Percentiles rank a stretch among this genome's conserved stretches.
Conservation (phyloP, 1,140 invertebrate genomes). For the Ips typographus region DNA sequence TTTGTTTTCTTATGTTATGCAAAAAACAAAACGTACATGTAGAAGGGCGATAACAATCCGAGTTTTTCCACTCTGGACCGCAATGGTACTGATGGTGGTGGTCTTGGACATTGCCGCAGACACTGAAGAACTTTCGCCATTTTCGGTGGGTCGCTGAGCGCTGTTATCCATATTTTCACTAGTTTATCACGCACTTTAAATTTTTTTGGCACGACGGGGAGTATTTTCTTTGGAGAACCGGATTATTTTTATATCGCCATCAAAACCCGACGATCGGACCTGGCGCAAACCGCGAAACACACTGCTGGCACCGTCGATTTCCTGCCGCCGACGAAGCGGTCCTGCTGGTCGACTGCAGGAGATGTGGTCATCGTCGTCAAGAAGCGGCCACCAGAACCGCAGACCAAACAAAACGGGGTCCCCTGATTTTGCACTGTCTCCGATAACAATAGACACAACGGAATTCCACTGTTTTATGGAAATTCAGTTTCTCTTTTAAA, state of each 20-base stretch:
- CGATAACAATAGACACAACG: no score
- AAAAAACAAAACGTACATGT: constrained; percentile 67
- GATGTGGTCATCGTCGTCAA: constrained; percentile 30
- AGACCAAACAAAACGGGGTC: constrained; percentile 10
- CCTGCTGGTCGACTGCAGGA: constrained; percentile 27
- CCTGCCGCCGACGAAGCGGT: constrained; percentile 27
- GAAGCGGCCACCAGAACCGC: constrained; percentile 19
- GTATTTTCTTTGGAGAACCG: constrained; percentile 22
- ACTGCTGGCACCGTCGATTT: constrained; percentile 35
- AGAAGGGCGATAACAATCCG: constrained; percentile 86
- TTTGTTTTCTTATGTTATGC: no score
- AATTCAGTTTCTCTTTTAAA: no score
- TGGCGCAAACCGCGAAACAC: constrained; percentile 44
- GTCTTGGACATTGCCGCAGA: constrained; percentile 55
- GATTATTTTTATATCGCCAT: constrained; percentile 34
- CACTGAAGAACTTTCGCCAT: constrained; percentile 36
- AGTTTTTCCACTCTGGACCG: constrained; percentile 82
- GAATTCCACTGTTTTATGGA: no score
- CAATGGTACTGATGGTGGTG: constrained; percentile 90
- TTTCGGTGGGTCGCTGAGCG: constrained; percentile 33
- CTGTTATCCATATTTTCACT: constrained; percentile 32
- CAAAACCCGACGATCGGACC: constrained; percentile 28
- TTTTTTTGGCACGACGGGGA: constrained; percentile 1
- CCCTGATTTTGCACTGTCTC: background rate
- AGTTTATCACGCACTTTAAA: background rate